Evolutionary conservation across 1,140 invertebrate species (phyloP).

Genomic region (Platorchestia sp.): DNA sequence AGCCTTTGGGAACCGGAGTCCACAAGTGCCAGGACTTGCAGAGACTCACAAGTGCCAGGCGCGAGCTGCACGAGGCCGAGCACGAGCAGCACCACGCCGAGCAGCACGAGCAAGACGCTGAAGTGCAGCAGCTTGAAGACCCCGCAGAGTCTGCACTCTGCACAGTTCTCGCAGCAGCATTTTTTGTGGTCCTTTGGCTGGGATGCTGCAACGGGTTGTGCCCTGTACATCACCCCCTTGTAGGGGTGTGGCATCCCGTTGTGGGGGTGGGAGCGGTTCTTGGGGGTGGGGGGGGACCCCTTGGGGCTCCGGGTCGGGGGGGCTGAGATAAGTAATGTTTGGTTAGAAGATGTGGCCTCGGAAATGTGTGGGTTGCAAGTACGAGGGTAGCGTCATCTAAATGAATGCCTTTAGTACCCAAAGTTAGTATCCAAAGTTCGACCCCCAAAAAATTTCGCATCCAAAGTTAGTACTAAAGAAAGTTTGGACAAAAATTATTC

Average conservation of each 20-base stretch:
- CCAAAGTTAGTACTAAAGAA: too few relatives aligned
- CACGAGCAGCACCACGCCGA: conserved; percentile 25
- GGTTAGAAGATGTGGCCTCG: not conserved
- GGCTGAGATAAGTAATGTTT: conserved; percentile 72
- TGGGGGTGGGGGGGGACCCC: not conserved
- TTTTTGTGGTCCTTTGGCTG: conserved; percentile 27
- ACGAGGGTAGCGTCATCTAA: too few relatives aligned
- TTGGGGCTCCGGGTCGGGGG: conserved; percentile 32
- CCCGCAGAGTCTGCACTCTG: conserved; percentile 25
- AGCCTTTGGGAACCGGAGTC: not conserved
- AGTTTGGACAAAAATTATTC: too few relatives aligned
- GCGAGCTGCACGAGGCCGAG: conserved; percentile 44
- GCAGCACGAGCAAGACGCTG: conserved; percentile 17
- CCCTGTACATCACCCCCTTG: not conserved
- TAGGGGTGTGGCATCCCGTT: not conserved
- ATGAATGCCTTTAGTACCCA: too few relatives aligned
- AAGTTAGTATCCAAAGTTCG: too few relatives aligned
- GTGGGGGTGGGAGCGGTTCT: conserved; percentile 42
- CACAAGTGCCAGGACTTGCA: not conserved
- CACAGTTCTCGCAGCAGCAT: conserved; percentile 28
- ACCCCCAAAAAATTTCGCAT: too few relatives aligned
- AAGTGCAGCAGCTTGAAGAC: conserved; percentile 44
- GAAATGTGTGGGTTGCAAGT: too few relatives aligned
- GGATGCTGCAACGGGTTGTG: conserved; percentile 39
- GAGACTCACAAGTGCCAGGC: conserved; percentile 28